Evolutionary conservation across 1,140 invertebrate genomes (phyloP).

Genomic region (Pemphigus obesinymphae): DNA sequence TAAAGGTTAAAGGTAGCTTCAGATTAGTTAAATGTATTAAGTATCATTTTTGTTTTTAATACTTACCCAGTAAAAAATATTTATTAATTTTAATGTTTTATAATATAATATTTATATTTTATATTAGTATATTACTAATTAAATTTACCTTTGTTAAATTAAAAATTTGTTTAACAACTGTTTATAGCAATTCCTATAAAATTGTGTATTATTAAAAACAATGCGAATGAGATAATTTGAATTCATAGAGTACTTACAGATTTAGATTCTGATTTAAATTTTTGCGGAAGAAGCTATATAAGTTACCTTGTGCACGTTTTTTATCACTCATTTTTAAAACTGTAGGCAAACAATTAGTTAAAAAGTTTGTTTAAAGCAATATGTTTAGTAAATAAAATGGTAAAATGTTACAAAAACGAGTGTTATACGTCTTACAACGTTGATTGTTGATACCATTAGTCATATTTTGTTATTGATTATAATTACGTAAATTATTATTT

Average conservation of each 20-base stretch:
- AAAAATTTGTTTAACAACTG: background rate
- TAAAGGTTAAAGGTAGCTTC: no score
- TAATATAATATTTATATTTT: background rate
- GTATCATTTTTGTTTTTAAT: no score
- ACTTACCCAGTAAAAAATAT: background rate
- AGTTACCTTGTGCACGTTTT: background rate
- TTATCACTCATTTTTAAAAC: slow-evolving; percentile 1
- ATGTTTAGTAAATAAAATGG: background rate
- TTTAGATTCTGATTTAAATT: background rate
- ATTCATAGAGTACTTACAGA: background rate
- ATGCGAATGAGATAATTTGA: background rate
- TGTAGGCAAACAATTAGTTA: background rate
- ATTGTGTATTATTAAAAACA: background rate
- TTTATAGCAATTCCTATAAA: background rate
- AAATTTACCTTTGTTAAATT: background rate
- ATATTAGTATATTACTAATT: background rate
- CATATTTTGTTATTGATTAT: no score
- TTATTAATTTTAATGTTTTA: background rate
- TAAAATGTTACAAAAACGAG: background rate
- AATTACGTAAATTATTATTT: no score
- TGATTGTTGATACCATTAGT: no score
- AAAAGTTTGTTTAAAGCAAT: background rate
- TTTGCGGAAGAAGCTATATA: background rate
- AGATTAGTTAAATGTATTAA: no score
- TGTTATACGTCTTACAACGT: no score